Evolutionary conservation across 1,140 invertebrate genomes (phyloP).

Genomic region (Tenebrio molitor): DNA sequence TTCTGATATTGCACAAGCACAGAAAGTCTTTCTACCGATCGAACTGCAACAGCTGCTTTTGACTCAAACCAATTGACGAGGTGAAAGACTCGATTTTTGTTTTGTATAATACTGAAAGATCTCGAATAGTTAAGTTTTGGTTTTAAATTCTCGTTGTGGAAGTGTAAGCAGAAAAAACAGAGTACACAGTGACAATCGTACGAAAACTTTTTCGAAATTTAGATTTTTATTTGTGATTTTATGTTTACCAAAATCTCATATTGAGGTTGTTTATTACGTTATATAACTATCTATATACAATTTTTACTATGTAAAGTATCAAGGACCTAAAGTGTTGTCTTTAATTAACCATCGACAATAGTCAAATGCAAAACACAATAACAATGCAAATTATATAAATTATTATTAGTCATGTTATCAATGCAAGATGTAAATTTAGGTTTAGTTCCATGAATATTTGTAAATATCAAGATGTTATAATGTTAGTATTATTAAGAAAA

Average conservation of each 20-base stretch:
- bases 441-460: slow-evolving; percentile 15
- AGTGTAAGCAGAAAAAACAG: slow-evolving; percentile 5
- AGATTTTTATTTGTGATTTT: slow-evolving; percentile 24
- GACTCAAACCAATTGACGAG: neutral
- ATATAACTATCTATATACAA: slow-evolving; percentile 30
- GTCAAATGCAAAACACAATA: slow-evolving; percentile 6
- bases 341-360: slow-evolving; percentile 32
- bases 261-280: slow-evolving; percentile 29
- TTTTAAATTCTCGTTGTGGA: slow-evolving; percentile 10
- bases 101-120: neutral
- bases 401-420: slow-evolving; percentile 30
- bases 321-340: slow-evolving; percentile 30
- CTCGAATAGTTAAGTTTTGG: slow-evolving; percentile 24
- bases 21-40: slow-evolving; percentile 78
- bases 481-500: slow-evolving; percentile 27
- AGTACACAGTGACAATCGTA: slow-evolving; percentile 31
- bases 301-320: slow-evolving; percentile 38
- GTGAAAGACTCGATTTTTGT: slow-evolving; percentile 22
- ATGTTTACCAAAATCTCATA: slow-evolving; percentile 36
- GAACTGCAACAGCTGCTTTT: slow-evolving; percentile 40
- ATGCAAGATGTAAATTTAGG: slow-evolving; percentile 35
- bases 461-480: slow-evolving; percentile 28
- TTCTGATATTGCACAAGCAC: slow-evolving; percentile 78
- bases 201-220: neutral
- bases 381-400: slow-evolving; percentile 23